Percentiles rank a stretch among this genome's conserved stretches.
Evolutionary conservation across 2,888 invertebrate species (phyloP).

Genomic region (Dermolepida albohirtum): DNA sequence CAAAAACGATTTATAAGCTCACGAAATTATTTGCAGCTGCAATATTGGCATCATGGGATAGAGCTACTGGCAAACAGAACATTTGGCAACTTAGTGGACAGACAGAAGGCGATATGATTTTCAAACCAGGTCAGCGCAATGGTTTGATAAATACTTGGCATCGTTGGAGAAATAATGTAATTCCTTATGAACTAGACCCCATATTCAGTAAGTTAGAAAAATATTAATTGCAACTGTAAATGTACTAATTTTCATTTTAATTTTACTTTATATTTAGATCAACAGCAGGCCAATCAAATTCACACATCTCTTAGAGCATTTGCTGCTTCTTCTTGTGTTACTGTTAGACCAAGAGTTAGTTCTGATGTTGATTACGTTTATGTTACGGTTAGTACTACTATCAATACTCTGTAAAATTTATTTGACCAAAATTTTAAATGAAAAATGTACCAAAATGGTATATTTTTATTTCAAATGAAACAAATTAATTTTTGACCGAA

Average conservation of each 20-base stretch:
- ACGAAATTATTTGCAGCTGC: neutral
- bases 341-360: slow-evolving; percentile 26
- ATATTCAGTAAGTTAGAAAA: slow-evolving; percentile 8
- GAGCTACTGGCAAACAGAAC: neutral
- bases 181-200: slow-evolving; percentile 38
- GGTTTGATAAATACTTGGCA: slow-evolving; percentile 32
- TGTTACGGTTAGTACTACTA: slow-evolving; percentile 20
- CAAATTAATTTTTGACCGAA: too few species aligned
- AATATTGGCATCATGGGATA: slow-evolving; percentile 21
- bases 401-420: too few species aligned
- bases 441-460: too few species aligned
- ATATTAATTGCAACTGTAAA: neutral
- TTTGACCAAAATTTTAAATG: too few species aligned
- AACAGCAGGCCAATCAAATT: slow-evolving; percentile 12
- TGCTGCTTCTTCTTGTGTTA: slow-evolving; percentile 30
- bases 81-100: slow-evolving; percentile 45
- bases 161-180: slow-evolving; percentile 32
- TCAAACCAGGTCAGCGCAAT: slow-evolving; percentile 36
- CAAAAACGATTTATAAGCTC: too few species aligned
- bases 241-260: too few species aligned
- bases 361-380: slow-evolving; percentile 36
- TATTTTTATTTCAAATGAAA: too few species aligned
- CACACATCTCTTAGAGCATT: slow-evolving; percentile 25
- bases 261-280: too few species aligned
- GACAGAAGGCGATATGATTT: slow-evolving; percentile 44